Base-by-base conservation (phyloP, 2,113 vertebrate genomes). In the Corythornis cristatus region DNA sequence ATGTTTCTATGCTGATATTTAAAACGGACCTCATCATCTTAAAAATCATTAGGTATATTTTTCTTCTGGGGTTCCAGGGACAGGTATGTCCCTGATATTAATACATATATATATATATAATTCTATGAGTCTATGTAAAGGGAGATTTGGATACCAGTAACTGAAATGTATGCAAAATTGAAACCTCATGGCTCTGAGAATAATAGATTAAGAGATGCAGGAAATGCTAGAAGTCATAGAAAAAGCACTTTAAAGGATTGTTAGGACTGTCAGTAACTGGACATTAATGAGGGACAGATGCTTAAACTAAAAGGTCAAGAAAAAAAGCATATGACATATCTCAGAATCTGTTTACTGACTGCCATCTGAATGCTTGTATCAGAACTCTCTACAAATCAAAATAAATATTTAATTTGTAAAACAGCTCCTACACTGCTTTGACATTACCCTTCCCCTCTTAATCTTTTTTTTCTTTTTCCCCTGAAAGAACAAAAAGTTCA, bases 371-470 rank as follows among this genome's bases (percentile, higher is more conserved):
- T 70, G 90, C 76, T 88, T 96, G 40, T 79, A 76, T 94, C 87
- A 93, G 31, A 91, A 88, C 19, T 23, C 40, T 95, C 68, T 71
- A 54, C 35, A 89, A 91, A 83, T 91, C 88, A 85, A 92, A 88
- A 89, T 51, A 85, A 91, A 88, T 96, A 89, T 86, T 85, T 85
- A 72, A 84, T 50, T 90, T 88, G 43, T 51, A 45, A 57, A 73
- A 84, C 13, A 42, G 33, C 31, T 88, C 21, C 35, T 81, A 60
- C 9, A n/a, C 25, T 25, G 26, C 60, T 86, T 83, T 84, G 64
- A 62, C 37, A 85, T 73, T 74, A 33, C 48, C 35, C 84, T 87
- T 54, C 20, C 60, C 29, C 15, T 54, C 3, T 1, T 37, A 37
- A 37, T 37, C 37, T 22, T 42, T 43, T 53, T 75, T 25, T 19